Conservation (phyloP, 2,888 invertebrate genomes). For the Eustalomyia histrio region DNA sequence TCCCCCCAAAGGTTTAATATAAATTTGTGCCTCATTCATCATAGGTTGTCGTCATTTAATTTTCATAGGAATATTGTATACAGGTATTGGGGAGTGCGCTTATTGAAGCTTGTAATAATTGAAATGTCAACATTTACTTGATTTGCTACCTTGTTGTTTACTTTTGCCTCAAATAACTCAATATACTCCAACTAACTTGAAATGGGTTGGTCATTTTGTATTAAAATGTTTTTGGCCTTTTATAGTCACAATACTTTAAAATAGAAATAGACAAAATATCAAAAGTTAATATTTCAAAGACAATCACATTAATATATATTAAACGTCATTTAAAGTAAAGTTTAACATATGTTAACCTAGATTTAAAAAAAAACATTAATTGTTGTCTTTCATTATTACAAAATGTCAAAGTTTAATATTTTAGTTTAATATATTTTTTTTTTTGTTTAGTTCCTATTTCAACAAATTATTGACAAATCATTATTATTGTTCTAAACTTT, state of each 20-base stretch:
- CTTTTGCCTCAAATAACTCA: constrained; percentile 13
- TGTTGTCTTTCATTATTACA: constrained; percentile 40
- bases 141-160: constrained; percentile 51
- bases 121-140: constrained; percentile 63
- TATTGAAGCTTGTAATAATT: constrained; percentile 55
- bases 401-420: constrained; percentile 44
- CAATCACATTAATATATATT: constrained; percentile 14
- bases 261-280: constrained; percentile 40
- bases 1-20: not conserved
- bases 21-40: constrained; percentile 9
- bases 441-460: not conserved
- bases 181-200: constrained; percentile 18
- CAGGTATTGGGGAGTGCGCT: constrained; percentile 51
- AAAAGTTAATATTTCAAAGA: constrained; percentile 36
- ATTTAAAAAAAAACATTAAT: constrained; percentile 35
- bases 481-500: constrained; percentile 34
- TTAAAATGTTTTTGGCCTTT: constrained; percentile 57
- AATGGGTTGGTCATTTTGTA: constrained; percentile 57
- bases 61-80: constrained; percentile 1
- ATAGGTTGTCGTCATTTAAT: not conserved
- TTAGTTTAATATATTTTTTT: not conserved
- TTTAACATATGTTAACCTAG: constrained; percentile 30
- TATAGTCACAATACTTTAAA: constrained; percentile 18
- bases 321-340: constrained; percentile 31
- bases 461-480: constrained; percentile 47